Percentiles rank a stretch among this genome's conserved stretches.
phyloP scores from a whole-genome alignment of 2,888 invertebrate species.

The Taenaris catops region DNA sequence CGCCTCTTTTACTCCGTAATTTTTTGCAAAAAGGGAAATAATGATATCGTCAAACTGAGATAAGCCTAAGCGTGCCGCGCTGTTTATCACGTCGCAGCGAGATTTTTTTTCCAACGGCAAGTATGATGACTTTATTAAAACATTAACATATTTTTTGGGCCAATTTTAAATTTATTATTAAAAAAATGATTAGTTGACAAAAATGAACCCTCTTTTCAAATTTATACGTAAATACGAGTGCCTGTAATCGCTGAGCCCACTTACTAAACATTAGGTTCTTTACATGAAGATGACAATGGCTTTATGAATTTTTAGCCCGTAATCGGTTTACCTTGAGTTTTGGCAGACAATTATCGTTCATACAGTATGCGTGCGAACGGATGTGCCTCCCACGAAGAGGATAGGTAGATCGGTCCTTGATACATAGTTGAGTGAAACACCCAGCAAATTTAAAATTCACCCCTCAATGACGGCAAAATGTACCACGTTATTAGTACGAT shows the following conservation, averaged over 20 bases:
- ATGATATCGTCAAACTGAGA: constrained; percentile 73
- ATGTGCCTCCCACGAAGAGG: constrained; percentile 44
- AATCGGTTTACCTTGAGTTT: constrained; percentile 65
- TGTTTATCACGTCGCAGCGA: constrained; percentile 62
- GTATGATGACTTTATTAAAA: constrained; percentile 46
- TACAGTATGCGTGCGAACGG: constrained; percentile 58
- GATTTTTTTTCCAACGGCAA: constrained; percentile 42
- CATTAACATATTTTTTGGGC: constrained; percentile 25
- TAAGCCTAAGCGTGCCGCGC: constrained; percentile 60
- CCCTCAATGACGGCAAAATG: constrained; percentile 57
- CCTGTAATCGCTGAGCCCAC: constrained; percentile 40
- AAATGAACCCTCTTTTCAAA: constrained; percentile 15
- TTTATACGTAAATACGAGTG: constrained; percentile 27
- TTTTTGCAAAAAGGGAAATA: constrained; percentile 71
- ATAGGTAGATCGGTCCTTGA: constrained; percentile 62
- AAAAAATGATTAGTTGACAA: constrained; percentile 7
- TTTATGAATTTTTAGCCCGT: constrained; percentile 70
- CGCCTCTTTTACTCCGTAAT: constrained; percentile 62
- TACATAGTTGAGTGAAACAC: constrained; percentile 67
- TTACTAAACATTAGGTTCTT: constrained; percentile 49
- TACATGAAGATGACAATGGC: constrained; percentile 50
- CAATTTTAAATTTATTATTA: too few species aligned
- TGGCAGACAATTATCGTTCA: constrained; percentile 55
- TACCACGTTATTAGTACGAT: constrained; percentile 53
- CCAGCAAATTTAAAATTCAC: constrained; percentile 67